Evolutionary conservation across 2,888 invertebrate species (phyloP).

Genomic region (Halocaridina rubra): DNA sequence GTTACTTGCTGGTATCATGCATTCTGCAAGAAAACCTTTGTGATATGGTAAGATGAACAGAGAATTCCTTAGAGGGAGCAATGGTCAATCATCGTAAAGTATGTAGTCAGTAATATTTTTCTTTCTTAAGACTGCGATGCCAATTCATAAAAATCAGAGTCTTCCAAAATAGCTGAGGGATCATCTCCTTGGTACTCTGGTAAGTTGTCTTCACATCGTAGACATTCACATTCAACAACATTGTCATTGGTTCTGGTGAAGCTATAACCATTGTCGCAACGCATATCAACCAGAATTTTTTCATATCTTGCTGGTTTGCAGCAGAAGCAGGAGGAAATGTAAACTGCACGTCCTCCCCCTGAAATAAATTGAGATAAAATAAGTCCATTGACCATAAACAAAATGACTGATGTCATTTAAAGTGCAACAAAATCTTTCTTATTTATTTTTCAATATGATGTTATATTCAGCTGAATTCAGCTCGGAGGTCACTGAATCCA

Average conservation of each 20-base stretch:
- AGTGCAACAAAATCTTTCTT: no score
- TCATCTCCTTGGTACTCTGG: constrained; percentile 30
- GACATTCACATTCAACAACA: constrained; percentile 52
- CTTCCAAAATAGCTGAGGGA: constrained; percentile 25
- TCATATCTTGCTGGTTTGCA: constrained; percentile 53
- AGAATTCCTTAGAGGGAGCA: neutral
- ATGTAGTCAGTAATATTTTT: neutral
- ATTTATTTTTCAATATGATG: no score
- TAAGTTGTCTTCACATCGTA: constrained; percentile 20
- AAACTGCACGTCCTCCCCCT: constrained; percentile 29
- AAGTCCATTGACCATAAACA: no score
- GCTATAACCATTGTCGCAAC: constrained; percentile 54
- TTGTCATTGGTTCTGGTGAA: constrained; percentile 57
- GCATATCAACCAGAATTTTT: constrained; percentile 47
- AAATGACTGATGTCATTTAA: no score
- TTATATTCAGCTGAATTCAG: no score
- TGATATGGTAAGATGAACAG: neutral
- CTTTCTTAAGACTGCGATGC: neutral
- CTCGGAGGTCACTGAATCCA: no score
- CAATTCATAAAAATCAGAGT: constrained; percentile 24
- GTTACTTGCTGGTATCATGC: no score
- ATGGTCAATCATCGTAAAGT: neutral
- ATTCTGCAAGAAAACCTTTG: neutral
- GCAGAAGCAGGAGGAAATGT: constrained; percentile 52
- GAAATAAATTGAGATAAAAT: no score